phyloP scores from a whole-genome alignment of 2,113 vertebrate species.

The Crotalus helleri region DNA sequence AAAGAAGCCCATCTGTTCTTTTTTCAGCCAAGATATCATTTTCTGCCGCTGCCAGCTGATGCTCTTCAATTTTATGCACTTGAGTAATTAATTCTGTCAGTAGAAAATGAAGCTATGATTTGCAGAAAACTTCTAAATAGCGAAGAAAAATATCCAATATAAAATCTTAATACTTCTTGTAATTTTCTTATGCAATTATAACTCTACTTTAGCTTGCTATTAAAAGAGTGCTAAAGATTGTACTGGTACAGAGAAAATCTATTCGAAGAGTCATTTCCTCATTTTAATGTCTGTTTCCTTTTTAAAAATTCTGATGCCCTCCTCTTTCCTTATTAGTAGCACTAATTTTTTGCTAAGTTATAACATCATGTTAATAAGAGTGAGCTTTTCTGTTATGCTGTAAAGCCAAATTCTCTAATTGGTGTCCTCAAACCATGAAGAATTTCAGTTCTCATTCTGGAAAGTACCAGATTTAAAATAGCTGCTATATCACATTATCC shows the following conservation, averaged over 20 bases:
- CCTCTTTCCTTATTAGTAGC: neutral
- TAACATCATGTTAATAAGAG: neutral
- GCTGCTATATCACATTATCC: neutral
- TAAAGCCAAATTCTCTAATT: neutral
- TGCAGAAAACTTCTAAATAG: neutral
- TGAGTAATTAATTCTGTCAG: neutral
- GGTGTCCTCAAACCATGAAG: neutral
- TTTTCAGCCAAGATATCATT: neutral
- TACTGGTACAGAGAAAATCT: neutral
- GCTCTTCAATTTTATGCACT: neutral
- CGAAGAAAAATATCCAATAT: neutral
- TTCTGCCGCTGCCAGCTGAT: neutral
- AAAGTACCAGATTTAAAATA: neutral
- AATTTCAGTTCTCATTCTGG: neutral
- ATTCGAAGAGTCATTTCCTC: neutral
- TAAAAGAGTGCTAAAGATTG: constrained; percentile 1
- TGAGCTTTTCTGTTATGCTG: neutral
- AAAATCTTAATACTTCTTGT: neutral
- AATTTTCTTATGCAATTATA: constrained; percentile 26
- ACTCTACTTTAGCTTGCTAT: neutral
- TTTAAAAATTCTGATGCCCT: rapidly evolving
- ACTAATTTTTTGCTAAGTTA: neutral
- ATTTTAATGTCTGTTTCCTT: neutral
- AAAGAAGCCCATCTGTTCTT: neutral
- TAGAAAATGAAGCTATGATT: neutral